phyloP scores from a whole-genome alignment of 2,113 vertebrate genomes.

The Ranitomeya variabilis region DNA sequence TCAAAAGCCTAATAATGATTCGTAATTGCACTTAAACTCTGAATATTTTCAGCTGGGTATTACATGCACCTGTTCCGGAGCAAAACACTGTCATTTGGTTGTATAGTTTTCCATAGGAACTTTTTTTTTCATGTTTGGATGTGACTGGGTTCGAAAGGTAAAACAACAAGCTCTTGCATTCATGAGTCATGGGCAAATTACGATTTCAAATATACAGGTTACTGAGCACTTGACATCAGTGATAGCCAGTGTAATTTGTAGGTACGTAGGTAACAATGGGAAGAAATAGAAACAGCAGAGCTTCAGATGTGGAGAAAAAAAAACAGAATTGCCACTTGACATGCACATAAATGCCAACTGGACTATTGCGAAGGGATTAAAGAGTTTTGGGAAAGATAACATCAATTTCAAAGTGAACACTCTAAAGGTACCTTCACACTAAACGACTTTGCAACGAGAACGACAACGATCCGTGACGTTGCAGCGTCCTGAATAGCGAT shows the following conservation, averaged over 20 bases:
- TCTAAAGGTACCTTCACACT: no score
- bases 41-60: constrained; percentile 8
- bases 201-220: not conserved
- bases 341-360: not conserved
- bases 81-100: not conserved
- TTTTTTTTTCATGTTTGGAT: not conserved
- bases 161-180: not conserved
- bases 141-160: not conserved
- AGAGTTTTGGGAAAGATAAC: not conserved
- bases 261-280: not conserved
- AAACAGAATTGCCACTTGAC: not conserved
- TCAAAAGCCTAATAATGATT: constrained; percentile 50
- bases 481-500: no score
- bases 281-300: not conserved
- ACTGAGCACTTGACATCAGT: not conserved
- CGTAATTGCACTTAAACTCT: constrained; percentile 36
- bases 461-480: no score
- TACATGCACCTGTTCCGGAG: not conserved
- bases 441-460: no score
- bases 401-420: not conserved
- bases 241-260: not conserved
- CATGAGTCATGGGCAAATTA: not conserved
- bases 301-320: not conserved
- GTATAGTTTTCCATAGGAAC: not conserved
- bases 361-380: not conserved